Evolutionary conservation across 1,140 invertebrate genomes (phyloP).

Genomic region (Goniozus legneri): DNA sequence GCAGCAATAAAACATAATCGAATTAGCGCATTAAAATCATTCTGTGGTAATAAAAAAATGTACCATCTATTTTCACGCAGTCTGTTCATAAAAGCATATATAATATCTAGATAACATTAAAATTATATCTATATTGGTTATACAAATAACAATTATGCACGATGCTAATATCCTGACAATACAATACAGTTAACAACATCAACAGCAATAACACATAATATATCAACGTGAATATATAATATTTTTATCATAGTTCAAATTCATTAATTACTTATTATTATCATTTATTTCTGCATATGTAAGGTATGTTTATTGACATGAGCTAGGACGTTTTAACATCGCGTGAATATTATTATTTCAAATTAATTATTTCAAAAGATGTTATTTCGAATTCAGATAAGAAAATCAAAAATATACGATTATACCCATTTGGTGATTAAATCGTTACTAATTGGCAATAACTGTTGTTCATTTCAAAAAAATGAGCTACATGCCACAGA

Average conservation of each 20-base stretch:
- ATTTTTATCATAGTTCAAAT: slow-evolving; percentile 21
- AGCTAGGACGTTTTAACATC: neutral
- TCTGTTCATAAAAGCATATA: neutral
- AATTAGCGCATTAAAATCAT: no score
- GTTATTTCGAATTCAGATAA: neutral
- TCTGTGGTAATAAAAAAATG: neutral
- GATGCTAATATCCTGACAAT: slow-evolving; percentile 19
- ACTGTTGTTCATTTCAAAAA: no score
- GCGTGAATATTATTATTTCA: neutral
- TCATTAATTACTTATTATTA: slow-evolving; percentile 18
- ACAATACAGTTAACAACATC: slow-evolving; percentile 49
- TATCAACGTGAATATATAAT: slow-evolving; percentile 45
- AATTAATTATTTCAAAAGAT: neutral
- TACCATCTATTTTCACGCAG: neutral
- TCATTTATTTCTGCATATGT: no score
- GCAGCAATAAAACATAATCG: no score
- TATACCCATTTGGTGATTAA: no score
- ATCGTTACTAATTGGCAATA: no score
- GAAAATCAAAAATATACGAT: slow-evolving; percentile 4
- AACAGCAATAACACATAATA: slow-evolving; percentile 54
- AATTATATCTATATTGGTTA: slow-evolving; percentile 4
- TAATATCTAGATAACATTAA: slow-evolving; percentile 2
- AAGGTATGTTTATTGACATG: neutral
- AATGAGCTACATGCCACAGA: no score
- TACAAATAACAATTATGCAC: slow-evolving; percentile 21